Evolutionary conservation across 2,888 invertebrate species (phyloP), one percentile per base, ranked within the genome.

Genomic region (Philereme transversata): DNA sequence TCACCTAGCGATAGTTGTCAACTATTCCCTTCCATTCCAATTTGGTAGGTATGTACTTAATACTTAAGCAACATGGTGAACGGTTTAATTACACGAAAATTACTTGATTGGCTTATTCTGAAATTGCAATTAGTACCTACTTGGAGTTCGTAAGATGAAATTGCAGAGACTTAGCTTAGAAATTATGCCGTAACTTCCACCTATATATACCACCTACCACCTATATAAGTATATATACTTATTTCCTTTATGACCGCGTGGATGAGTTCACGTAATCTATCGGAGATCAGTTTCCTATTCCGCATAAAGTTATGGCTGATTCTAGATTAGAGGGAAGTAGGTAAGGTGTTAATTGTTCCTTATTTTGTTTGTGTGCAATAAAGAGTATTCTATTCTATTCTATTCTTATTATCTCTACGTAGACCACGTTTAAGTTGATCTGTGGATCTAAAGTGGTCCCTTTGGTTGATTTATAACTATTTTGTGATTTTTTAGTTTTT

Each of bases 1-100:
- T 55, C 48, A 51, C 5, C 44, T 46, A 62, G 43, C 43, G 58
- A 44, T 50, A 53, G 41, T 41, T 49, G 63, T 59, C 57, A 60
- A 62, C 50, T 22, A 40, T 50, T 51, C 43, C 43, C 49, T 51
- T 51, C 43, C 43, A 44, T 35, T 11, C 40, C 38, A 22, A 22
- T 22, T 22, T 22, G 22, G 22, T 22, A 22, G 22, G 22, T 22
- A 22, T 22, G 3, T 22, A 22, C 22, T 22, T 22, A 22, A 22
- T 22, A 22, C 22, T 22, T 22, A 38, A 38, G 33, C 36, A 46
- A 53, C 5, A 45, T 36, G 47, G 40, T 9, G 43, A 33, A 41
- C n/a, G 34, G 8, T n/a, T 50, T 22, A 50, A 50, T 40, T 50
- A 22, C 8, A 7, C 4, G 46, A 46, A 46, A 11, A 46, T 22